A percentile compares a stretch with the other conserved stretches of the same genome.
These are phyloP conservation scores for Chunga burmeisteri DNA, from an alignment of 2,113 vertebrate species.

Conservation along the genomic window DNA sequence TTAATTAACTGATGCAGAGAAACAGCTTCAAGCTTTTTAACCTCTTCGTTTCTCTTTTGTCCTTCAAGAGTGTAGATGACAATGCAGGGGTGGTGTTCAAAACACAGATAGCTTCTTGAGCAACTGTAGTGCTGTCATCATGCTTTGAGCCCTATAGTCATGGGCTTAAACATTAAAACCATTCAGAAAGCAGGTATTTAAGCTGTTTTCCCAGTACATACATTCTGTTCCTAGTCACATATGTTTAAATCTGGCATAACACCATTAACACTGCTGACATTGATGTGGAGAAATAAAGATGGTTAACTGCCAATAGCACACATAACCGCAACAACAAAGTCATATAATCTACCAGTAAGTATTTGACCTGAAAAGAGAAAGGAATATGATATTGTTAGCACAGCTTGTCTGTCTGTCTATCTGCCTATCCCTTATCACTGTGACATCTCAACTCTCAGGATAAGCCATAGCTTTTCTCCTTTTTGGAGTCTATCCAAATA, in stretches of 20 bases:
- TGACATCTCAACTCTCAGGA: background rate
- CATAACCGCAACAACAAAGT: background rate
- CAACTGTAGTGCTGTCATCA: background rate
- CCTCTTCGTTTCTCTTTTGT: constrained; percentile 19
- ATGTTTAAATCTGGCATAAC: background rate
- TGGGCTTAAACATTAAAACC: background rate
- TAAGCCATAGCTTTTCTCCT: background rate
- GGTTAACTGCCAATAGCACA: background rate
- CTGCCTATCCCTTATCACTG: background rate
- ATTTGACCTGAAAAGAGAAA: background rate
- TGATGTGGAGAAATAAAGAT: background rate
- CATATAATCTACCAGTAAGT: background rate
- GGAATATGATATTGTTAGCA: background rate
- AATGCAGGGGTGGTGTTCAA: background rate
- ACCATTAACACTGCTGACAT: background rate
- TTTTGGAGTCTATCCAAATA: background rate
- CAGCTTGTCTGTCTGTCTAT: background rate
- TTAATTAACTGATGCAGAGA: constrained; percentile 55
- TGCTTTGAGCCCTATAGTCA: background rate
- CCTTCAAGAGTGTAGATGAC: background rate
- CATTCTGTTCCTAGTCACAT: background rate
- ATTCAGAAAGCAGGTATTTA: background rate
- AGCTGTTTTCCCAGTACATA: background rate
- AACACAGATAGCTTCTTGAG: background rate
- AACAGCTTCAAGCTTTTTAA: constrained; percentile 45